Base-by-base conservation (phyloP, 2,888 invertebrate species). In the Andrena marginata region DNA sequence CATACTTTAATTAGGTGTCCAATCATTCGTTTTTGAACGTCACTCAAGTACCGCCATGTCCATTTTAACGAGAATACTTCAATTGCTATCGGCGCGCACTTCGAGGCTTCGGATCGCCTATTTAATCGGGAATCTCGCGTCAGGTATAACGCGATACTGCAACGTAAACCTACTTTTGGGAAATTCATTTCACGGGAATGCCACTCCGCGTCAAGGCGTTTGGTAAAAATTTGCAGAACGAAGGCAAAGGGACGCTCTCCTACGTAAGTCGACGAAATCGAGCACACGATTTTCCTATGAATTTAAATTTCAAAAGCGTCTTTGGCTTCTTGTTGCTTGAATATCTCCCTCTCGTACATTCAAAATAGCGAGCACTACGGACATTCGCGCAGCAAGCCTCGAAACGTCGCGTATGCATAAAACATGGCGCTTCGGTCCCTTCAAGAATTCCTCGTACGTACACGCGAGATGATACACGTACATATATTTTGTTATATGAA, bases 271-370 rank as follows among this genome's bases (percentile, higher is more conserved):
- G 29, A 23, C 59, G 49, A 49, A 48, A 80, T 70, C 64, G 20
- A 76, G 35, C 51, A n/a, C 23, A 20, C 60, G 64, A 80, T 49
- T 70, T 67, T 13, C 3, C 26, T 4, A 68, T 13, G 63, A 77
- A 70, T 80, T 77, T 51, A 80, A 67, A 77, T 77, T 70, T 77
- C 48, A 54, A 77, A 77, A 51, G 16, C 49, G 62, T 49, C 64
- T 33, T 49, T 65, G 35, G 51, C 70, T 65, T 51, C 51, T n/a
- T 29, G 68, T 65, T 33, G 49, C 60, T 65, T 31, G 33, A 42
- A 49, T 77, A 70, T 71, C 42, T 59, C 20, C 51, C 26, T 2
- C n/a, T 26, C 13, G 49, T 31, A 6, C 74, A 33, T 33, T 54
- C 70, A 70, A 62, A 80, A 49, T 42, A 56, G 35, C 51, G 26